phyloP scores from a whole-genome alignment of 2,113 vertebrate species.

The Apus apus region DNA sequence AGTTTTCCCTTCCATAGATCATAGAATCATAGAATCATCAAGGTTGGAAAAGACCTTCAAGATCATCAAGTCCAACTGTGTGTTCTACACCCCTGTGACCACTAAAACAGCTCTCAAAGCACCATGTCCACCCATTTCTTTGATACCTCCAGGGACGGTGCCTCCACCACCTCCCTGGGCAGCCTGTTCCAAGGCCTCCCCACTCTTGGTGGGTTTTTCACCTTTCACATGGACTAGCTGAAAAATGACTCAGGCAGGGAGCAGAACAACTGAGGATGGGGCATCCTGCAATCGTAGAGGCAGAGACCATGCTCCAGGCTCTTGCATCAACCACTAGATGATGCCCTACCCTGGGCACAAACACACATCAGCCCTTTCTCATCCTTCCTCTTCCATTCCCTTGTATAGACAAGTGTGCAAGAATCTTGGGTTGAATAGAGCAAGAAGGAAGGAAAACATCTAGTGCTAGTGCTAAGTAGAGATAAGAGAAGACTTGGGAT shows the following conservation, averaged over 20 bases:
- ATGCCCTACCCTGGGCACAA: background rate
- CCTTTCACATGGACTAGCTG: background rate
- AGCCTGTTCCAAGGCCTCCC: too few species aligned
- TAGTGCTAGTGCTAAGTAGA: background rate
- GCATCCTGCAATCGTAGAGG: background rate
- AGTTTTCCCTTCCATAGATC: background rate
- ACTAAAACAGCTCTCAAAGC: too few species aligned
- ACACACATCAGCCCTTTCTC: background rate
- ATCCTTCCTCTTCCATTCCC: background rate
- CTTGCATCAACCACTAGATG: fast-evolving
- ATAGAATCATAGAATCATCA: too few species aligned
- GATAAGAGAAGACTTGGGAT: background rate
- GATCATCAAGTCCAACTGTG: too few species aligned
- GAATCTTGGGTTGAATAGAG: background rate
- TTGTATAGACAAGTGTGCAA: background rate
- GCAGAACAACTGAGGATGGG: background rate
- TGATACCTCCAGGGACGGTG: too few species aligned
- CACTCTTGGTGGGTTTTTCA: too few species aligned
- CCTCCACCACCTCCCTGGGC: too few species aligned
- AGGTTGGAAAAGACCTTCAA: too few species aligned
- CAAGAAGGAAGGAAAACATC: background rate
- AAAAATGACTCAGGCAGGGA: background rate
- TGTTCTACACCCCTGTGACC: too few species aligned
- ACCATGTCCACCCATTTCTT: too few species aligned
- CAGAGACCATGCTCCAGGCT: background rate